phyloP scores from a whole-genome alignment of 2,113 vertebrate genomes.

The Dolichallabes microphthalmus region DNA sequence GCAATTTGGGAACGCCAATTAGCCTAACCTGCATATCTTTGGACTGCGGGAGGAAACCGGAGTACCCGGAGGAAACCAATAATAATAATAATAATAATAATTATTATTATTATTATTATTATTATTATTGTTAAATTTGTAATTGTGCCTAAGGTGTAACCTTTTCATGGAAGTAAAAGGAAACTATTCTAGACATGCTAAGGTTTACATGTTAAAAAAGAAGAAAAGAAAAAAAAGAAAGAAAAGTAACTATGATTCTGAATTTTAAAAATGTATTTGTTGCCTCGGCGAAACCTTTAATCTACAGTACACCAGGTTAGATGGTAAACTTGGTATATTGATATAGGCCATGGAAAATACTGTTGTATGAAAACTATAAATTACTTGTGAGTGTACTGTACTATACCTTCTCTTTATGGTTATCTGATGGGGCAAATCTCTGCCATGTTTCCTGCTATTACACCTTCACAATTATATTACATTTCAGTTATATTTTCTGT shows the following conservation, averaged over 20 bases:
- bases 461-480: neutral
- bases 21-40: no score
- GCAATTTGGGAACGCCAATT: no score
- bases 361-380: neutral
- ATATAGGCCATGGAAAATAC: neutral
- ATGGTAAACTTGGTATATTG: neutral
- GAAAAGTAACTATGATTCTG: neutral
- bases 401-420: neutral
- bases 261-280: no score
- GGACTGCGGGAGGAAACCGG: no score
- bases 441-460: neutral
- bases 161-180: neutral
- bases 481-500: neutral
- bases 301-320: neutral
- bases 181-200: no score
- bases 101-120: neutral
- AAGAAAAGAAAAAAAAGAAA: neutral
- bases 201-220: neutral
- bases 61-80: no score
- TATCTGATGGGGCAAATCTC: neutral
- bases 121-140: neutral
- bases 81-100: no score
- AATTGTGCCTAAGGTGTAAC: neutral
- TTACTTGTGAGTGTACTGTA: neutral
- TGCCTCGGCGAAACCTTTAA: no score